These are phyloP conservation scores for Gerris lacustris DNA, from an alignment of 2,888 invertebrate genomes.

Conservation along the genomic window DNA sequence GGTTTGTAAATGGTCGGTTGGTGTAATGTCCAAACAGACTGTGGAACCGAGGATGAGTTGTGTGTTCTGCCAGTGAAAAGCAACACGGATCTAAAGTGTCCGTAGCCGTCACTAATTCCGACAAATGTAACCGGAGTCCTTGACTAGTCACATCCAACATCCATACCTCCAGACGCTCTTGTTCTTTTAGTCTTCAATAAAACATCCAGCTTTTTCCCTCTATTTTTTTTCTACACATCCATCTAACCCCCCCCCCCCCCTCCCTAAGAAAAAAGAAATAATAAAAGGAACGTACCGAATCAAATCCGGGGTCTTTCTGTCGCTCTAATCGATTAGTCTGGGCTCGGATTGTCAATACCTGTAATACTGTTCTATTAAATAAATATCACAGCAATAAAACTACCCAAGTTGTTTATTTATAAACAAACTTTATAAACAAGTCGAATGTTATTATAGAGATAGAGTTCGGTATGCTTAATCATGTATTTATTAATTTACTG, in stretches of 20 bases:
- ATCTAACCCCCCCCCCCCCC: not conserved
- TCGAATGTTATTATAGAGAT: no score
- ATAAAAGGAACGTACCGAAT: constrained; percentile 1
- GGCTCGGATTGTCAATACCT: not conserved
- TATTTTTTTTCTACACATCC: not conserved
- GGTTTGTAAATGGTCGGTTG: no score
- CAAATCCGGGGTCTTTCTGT: not conserved
- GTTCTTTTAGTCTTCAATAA: constrained; percentile 2
- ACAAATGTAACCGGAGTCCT: not conserved
- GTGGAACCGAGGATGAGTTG: no score
- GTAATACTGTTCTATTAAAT: not conserved
- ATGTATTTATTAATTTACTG: no score
- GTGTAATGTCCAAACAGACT: no score
- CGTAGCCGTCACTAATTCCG: not conserved
- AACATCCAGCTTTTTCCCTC: not conserved
- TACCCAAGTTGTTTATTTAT: no score
- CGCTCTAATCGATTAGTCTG: not conserved
- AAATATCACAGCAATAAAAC: not conserved
- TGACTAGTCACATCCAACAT: not conserved
- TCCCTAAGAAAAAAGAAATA: not conserved
- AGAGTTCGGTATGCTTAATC: no score
- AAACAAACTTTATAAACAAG: no score
- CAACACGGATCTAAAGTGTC: not conserved
- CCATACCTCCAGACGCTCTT: not conserved
- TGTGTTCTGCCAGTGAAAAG: no score